Evolutionary conservation across 2,888 invertebrate species (phyloP), one percentile per base, ranked within the genome.

Genomic region (Neoascia interrupta): DNA sequence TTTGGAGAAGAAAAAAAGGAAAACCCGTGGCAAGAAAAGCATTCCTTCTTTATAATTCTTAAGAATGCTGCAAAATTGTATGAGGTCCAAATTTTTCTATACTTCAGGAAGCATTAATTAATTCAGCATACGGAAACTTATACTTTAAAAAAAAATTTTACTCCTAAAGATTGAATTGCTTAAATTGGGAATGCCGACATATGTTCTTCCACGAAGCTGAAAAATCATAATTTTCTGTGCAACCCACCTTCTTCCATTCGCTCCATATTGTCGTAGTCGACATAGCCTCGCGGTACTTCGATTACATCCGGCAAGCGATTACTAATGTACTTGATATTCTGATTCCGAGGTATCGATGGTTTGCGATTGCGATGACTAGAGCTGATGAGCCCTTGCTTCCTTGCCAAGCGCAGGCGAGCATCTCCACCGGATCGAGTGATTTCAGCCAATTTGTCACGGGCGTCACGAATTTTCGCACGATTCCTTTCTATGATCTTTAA

Each of bases 401-500:
- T 92, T 61, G 93, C 91, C 51, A 96, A 87, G 86, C 94, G 93
- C 51, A 92, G 89, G 41, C 95, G 91, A 5, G 95, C 95, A 90
- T 95, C 96, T 76, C 92, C 92, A 6, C 89, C 91, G 60, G 92
- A 91, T 84, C 94, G 93, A 0, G 94, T 94, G 82, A 94, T 92
- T 87, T 94, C 92, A 2, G 92, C 92, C 54, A 96, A 89, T 84
- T 94, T 94, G 82, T 96, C 96, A 72, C 96, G 90, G 0, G 96
- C 96, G 90, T 96, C 96, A 0, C 91, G 91, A 19, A 96, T 92
- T 84, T 93, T 93, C 47, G 91, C 92, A 49, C 95, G 91, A 85
- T 95, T 95, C 84, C 94, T 95, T 47, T 93, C 92, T 81, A 95
- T 93, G 36, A 96, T 94, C 88, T 93, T 94, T 82, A 94, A 92